These are phyloP conservation scores for Bombyx huttoni DNA, from an alignment of 2,888 invertebrate genomes.

Conservation along the genomic window DNA sequence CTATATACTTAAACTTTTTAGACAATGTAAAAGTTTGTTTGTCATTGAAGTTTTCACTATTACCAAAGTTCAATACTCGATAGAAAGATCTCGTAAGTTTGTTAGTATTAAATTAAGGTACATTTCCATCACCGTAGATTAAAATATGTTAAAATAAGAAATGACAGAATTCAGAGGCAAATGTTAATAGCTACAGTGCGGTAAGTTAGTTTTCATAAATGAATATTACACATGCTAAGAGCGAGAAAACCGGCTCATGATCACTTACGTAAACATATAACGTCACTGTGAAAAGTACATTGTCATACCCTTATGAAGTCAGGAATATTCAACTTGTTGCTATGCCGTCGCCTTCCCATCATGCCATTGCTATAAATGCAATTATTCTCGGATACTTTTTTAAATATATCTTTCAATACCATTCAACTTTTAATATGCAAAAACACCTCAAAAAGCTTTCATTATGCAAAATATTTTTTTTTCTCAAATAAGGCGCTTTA, in stretches of 20 bases:
- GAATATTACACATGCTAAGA: conserved; percentile 25
- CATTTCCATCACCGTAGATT: not conserved
- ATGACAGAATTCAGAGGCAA: not conserved
- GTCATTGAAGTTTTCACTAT: too few relatives aligned
- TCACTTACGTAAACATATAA: conserved; percentile 43
- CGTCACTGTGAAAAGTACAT: conserved; percentile 20
- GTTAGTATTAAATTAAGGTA: not conserved
- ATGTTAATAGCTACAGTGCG: not conserved
- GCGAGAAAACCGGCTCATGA: conserved; percentile 54
- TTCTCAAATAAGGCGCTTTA: not conserved
- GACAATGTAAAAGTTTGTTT: too few relatives aligned
- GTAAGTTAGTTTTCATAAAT: not conserved
- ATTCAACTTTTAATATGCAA: not conserved
- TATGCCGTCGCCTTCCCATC: conserved; percentile 15
- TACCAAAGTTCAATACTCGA: too few relatives aligned
- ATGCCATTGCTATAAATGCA: conserved; percentile 24
- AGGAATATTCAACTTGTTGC: conserved; percentile 9
- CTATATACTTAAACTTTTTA: not conserved
- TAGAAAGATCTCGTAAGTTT: too few relatives aligned
- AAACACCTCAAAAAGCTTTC: not conserved
- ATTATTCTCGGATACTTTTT: conserved; percentile 6
- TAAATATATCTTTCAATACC: not conserved
- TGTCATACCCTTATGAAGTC: conserved; percentile 7
- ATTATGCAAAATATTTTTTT: not conserved
- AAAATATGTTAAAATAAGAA: too few relatives aligned